Evolutionary conservation across 1,140 invertebrate species (phyloP), one percentile per base, ranked within the genome.

Genomic region (Atta cephalotes): DNA sequence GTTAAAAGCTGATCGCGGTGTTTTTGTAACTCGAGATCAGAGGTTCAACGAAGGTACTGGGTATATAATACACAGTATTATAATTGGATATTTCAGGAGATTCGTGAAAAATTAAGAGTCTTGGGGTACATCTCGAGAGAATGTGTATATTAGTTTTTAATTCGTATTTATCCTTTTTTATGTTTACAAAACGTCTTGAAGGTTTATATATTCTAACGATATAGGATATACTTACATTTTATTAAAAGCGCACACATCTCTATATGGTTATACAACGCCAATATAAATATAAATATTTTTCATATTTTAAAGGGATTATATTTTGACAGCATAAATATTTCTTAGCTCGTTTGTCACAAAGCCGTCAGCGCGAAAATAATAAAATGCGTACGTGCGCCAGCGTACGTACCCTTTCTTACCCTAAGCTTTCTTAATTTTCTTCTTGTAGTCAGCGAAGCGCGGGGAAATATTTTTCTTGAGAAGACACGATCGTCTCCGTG

Each of bases 281-380:
- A n/a, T 31, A 25, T 56, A 25, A 74, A 53, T 3, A n/a, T 9
- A 45, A 65, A 68, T 53, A 71, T 81, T 63, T 81, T 28, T 51
- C 39, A 51, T 70, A 25, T 18, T 31, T 60, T 25, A 49, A 25
- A 31, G 39, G n/a, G 28, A 84, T 76, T 72, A 62, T n/a, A 39
- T 74, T 74, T 51, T 60, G 56, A 84, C 56, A 51, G 70, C 49
- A 5, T 56, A n/a, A 62, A 63, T 31, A 51, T 84, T 12, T 84
- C 80, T 51, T 10, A 5, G 70, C 70, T 84, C 80, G 80, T 84
- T 84, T 84, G 80, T 84, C 80, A 84, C 56, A 58, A 18, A 28
- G 56, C 70, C 80, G 70, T 76, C 80, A 63, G 56, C 80, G 80
- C n/a, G 53, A 84, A 51, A 84, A 84, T 84, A 76, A 84, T 84